Percentiles rank a stretch among this genome's conserved stretches.
Conservation (phyloP, 1,140 invertebrate species). For the Babylonia areolata region DNA sequence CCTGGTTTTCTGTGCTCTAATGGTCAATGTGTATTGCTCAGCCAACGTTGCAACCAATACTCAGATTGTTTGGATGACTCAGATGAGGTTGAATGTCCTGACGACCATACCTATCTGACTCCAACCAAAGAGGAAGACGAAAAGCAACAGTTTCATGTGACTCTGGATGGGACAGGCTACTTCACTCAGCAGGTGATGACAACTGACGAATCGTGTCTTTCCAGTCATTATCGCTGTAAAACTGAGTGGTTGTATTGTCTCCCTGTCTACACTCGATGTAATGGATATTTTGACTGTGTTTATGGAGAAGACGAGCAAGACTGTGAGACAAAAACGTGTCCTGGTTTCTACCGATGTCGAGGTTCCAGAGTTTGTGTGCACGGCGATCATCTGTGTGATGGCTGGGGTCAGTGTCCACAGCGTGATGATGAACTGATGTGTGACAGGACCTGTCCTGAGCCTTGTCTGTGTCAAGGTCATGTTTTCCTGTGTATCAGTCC, state of each 20-base stretch:
- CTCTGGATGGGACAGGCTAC: too few species aligned
- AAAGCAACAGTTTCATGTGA: too few species aligned
- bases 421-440: constrained; percentile 41
- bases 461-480: constrained; percentile 29
- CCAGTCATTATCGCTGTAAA: constrained; percentile 11
- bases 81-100: too few species aligned
- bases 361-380: constrained; percentile 30
- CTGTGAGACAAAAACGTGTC: constrained; percentile 27
- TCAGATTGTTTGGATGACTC: too few species aligned
- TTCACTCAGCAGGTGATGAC: background rate
- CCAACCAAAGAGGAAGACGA: too few species aligned
- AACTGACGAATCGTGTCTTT: background rate
- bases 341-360: constrained; percentile 37
- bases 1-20: too few species aligned
- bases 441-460: constrained; percentile 47
- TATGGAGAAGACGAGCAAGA: background rate
- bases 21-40: too few species aligned
- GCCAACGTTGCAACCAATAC: too few species aligned
- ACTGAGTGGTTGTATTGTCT: background rate
- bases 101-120: too few species aligned
- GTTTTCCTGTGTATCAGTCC: background rate
- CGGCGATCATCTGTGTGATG: constrained; percentile 25
- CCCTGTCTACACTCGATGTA: constrained; percentile 20
- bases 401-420: constrained; percentile 37
- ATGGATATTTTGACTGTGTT: constrained; percentile 19